phyloP scores from a whole-genome alignment of 92 coral and sea anemone species.

The Parazoanthus darwini region DNA sequence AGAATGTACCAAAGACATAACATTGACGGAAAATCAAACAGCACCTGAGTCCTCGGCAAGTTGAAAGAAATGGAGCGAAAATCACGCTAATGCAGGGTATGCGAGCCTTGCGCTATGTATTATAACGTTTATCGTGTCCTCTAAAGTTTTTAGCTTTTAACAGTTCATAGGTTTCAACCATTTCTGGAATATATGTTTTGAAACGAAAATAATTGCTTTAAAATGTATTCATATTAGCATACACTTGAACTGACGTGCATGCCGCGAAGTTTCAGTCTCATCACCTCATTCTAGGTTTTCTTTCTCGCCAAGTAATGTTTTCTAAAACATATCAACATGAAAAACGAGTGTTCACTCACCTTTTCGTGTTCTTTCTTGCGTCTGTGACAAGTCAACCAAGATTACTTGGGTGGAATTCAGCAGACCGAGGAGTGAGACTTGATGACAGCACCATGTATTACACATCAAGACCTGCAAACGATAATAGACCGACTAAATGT shows the following conservation, averaged over 20 bases:
- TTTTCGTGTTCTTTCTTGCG: slow-evolving; percentile 26
- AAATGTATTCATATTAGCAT: slow-evolving; percentile 3
- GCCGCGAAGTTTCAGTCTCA: background rate
- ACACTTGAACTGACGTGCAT: slow-evolving; percentile 3
- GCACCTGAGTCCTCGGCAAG: slow-evolving; percentile 4
- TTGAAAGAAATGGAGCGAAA: slow-evolving; percentile 8
- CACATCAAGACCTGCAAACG: slow-evolving; percentile 45
- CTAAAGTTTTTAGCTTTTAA: background rate
- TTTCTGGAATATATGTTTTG: background rate
- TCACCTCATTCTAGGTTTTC: background rate
- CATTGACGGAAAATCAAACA: slow-evolving; percentile 26
- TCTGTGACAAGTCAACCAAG: slow-evolving; percentile 29
- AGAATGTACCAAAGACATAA: slow-evolving; percentile 23
- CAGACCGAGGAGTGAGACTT: slow-evolving; percentile 8
- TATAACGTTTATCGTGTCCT: background rate
- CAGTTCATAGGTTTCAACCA: background rate
- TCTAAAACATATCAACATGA: background rate
- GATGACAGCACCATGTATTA: slow-evolving; percentile 40
- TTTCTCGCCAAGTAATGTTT: background rate
- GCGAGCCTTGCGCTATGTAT: background rate
- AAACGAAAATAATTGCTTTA: background rate
- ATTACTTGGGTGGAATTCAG: slow-evolving; percentile 15
- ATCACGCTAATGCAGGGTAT: background rate
- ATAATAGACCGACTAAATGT: slow-evolving; percentile 45
- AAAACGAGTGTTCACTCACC: slow-evolving; percentile 23